phyloP scores from a whole-genome alignment of 2,113 vertebrate genomes.

The Polypterus bichir region DNA sequence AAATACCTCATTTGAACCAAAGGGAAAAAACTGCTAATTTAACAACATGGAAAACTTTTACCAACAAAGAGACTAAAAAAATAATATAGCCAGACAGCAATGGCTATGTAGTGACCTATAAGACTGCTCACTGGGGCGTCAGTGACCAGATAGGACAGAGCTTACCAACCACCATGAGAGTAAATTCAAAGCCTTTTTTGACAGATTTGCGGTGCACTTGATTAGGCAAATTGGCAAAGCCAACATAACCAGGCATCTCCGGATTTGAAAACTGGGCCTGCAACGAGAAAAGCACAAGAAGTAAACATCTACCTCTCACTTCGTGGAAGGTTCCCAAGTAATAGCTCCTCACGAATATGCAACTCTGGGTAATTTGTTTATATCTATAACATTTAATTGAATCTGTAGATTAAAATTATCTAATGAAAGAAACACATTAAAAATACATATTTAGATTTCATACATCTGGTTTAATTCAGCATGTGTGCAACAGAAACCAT shows the following conservation, averaged over 20 bases:
- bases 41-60: no score
- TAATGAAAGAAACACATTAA: neutral
- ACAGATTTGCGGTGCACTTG: constrained; percentile 97
- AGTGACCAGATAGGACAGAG: no score
- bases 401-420: neutral
- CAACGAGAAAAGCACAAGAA: constrained; percentile 38
- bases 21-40: no score
- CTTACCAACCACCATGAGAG: constrained; percentile 98
- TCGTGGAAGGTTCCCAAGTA: neutral
- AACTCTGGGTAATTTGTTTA: neutral
- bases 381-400: neutral
- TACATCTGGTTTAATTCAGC: no score
- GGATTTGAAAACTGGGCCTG: constrained; percentile 87
- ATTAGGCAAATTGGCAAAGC: constrained; percentile 94
- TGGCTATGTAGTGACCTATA: no score
- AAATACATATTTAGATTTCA: neutral
- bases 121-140: no score
- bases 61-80: no score
- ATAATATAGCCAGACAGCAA: no score
- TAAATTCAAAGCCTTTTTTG: constrained; percentile 97
- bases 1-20: no score
- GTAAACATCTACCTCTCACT: neutral
- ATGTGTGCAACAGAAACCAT: no score
- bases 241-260: constrained; percentile 93
- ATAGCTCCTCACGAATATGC: neutral